These are phyloP conservation scores for Sula dactylatra DNA, from an alignment of 2,113 vertebrate genomes.

Conservation along the genomic window DNA sequence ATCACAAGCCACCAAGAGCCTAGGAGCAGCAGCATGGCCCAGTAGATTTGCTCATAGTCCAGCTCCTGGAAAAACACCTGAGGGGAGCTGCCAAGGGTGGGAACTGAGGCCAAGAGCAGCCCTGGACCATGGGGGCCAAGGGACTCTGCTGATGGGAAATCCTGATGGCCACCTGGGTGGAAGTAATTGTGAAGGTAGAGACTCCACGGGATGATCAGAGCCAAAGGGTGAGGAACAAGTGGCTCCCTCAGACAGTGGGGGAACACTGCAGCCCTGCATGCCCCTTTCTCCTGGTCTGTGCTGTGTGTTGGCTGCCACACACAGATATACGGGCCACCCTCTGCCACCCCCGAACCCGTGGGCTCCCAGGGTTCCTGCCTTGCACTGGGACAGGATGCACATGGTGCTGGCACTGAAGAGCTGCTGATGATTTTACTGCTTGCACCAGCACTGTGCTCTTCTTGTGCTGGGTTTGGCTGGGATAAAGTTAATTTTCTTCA, in stretches of 20 bases:
- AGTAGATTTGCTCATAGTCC: background rate
- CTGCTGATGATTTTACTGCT: background rate
- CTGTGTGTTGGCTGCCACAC: accelerated
- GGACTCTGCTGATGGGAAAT: background rate
- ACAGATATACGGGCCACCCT: too few species aligned
- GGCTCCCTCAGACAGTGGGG: background rate
- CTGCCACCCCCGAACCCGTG: background rate
- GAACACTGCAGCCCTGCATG: accelerated
- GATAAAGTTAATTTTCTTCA: too few species aligned
- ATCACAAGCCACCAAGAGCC: background rate
- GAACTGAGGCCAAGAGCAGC: background rate
- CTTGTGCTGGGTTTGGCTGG: too few species aligned
- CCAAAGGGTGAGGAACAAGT: background rate
- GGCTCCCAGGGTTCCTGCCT: background rate
- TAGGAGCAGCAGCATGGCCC: background rate
- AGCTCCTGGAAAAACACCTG: background rate
- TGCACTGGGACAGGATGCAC: background rate
- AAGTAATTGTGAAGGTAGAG: background rate
- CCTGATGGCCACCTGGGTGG: background rate
- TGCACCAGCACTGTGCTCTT: background rate
- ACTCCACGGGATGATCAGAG: too few species aligned
- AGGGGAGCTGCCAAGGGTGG: background rate
- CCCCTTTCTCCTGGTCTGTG: background rate
- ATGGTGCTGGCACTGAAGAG: background rate
- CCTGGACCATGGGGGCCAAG: background rate